Percentiles rank a stretch among this genome's conserved stretches.
Evolutionary conservation across 2,797 vertebrate species (phyloP).

Genomic region (Acridotheres tristis): DNA sequence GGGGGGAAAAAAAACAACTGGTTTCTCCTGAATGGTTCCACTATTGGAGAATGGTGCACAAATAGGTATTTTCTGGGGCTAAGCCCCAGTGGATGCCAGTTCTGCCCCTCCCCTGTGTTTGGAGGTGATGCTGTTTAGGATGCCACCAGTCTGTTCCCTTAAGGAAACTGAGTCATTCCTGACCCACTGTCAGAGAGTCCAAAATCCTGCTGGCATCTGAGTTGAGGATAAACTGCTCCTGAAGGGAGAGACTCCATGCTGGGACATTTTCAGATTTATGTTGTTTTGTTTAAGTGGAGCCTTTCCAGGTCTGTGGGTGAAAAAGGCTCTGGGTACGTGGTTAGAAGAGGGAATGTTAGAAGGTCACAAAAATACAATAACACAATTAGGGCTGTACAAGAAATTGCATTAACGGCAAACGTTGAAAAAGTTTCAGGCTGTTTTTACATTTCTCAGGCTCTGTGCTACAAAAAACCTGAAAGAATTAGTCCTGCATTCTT

Average conservation of each 20-base stretch:
- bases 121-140: neutral
- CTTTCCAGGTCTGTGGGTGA: neutral
- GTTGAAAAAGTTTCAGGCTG: neutral
- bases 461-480: neutral
- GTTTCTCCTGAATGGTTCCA: neutral
- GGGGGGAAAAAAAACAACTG: neutral
- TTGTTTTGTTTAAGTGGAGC: neutral
- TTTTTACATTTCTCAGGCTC: neutral
- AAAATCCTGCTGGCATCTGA: neutral
- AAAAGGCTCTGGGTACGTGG: neutral
- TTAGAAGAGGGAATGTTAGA: neutral
- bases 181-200: neutral
- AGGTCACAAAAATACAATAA: neutral
- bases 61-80: neutral
- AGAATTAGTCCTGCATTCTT: neutral
- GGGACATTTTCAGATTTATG: neutral
- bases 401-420: neutral
- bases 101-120: neutral
- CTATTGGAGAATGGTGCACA: neutral
- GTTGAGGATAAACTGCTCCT: neutral
- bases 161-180: neutral
- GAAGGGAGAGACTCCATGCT: neutral
- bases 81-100: neutral
- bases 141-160: neutral
- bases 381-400: fast-evolving